These are phyloP conservation scores for Drosophila anceps DNA, from an alignment of 2,888 invertebrate species.

Conservation along the genomic window DNA sequence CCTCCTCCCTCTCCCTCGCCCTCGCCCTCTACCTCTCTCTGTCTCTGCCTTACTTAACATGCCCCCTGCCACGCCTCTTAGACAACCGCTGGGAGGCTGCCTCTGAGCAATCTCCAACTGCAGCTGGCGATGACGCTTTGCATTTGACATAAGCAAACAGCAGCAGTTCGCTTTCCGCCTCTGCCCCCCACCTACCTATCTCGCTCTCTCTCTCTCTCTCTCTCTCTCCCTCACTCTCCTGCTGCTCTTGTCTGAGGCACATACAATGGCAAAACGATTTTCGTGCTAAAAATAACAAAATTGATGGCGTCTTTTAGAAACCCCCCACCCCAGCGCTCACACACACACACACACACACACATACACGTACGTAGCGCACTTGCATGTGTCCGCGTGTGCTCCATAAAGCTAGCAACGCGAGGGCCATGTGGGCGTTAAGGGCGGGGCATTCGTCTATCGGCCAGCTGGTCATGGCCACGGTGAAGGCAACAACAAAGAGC, in stretches of 20 bases:
- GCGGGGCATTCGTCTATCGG: conserved; percentile 33
- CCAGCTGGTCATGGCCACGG: conserved; percentile 81
- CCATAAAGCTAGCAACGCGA: conserved; percentile 31
- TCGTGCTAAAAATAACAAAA: conserved; percentile 78
- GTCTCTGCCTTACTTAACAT: neutral
- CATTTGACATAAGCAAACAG: conserved; percentile 23
- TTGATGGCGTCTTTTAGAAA: conserved; percentile 68
- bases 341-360: neutral
- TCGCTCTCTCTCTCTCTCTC: neutral
- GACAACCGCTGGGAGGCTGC: conserved; percentile 20
- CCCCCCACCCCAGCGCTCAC: conserved; percentile 10
- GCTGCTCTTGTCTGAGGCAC: conserved; percentile 30
- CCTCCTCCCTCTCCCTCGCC: too few relatives aligned
- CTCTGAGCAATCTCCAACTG: conserved; percentile 30
- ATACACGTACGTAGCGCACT: conserved; percentile 21
- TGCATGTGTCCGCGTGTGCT: conserved; percentile 39
- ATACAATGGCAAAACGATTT: conserved; percentile 75
- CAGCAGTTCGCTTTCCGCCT: conserved; percentile 1
- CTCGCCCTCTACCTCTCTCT: neutral
- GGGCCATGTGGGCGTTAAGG: conserved; percentile 8
- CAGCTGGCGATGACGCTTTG: conserved; percentile 28
- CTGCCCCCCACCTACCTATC: neutral
- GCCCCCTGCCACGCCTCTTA: neutral
- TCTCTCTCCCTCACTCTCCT: neutral
- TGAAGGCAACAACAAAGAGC: conserved; percentile 62